Conservation (phyloP, 1,140 invertebrate genomes). For the Euglossa dilemma region DNA sequence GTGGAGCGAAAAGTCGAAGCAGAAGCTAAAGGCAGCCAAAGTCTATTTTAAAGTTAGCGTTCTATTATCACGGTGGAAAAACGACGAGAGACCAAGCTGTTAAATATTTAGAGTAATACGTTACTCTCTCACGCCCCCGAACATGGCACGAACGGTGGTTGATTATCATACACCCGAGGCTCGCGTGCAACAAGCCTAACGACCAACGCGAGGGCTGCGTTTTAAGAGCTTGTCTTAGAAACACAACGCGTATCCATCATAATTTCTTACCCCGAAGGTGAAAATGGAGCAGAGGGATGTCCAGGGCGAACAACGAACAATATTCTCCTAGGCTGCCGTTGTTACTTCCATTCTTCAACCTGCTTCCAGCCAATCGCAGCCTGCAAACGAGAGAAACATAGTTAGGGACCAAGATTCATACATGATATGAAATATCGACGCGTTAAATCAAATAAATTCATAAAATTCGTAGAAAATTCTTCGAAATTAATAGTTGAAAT, state of each 20-base stretch:
- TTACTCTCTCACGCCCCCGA: slow-evolving; percentile 77
- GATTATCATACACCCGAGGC: slow-evolving; percentile 73
- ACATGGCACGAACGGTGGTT: slow-evolving; percentile 70
- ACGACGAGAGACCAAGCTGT: slow-evolving; percentile 52
- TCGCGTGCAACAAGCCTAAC: slow-evolving; percentile 65
- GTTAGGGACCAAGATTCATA: neutral
- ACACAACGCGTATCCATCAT: slow-evolving; percentile 68
- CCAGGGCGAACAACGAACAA: slow-evolving; percentile 19
- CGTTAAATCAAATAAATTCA: no score
- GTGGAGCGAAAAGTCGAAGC: neutral
- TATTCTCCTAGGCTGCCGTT: neutral
- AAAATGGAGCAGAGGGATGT: slow-evolving; percentile 45
- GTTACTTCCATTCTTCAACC: neutral
- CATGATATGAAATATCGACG: no score
- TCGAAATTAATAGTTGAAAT: no score
- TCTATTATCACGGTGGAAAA: neutral
- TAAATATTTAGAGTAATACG: slow-evolving; percentile 77
- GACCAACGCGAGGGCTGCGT: slow-evolving; percentile 42
- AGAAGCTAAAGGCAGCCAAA: neutral
- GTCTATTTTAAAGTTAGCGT: neutral
- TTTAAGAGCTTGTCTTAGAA: slow-evolving; percentile 41
- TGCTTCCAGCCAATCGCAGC: neutral
- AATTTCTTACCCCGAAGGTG: slow-evolving; percentile 61
- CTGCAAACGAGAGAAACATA: neutral
- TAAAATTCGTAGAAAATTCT: no score